These are phyloP conservation scores for Megaceryle torquata DNA, from an alignment of 2,113 vertebrate genomes.

Conservation along the genomic window DNA sequence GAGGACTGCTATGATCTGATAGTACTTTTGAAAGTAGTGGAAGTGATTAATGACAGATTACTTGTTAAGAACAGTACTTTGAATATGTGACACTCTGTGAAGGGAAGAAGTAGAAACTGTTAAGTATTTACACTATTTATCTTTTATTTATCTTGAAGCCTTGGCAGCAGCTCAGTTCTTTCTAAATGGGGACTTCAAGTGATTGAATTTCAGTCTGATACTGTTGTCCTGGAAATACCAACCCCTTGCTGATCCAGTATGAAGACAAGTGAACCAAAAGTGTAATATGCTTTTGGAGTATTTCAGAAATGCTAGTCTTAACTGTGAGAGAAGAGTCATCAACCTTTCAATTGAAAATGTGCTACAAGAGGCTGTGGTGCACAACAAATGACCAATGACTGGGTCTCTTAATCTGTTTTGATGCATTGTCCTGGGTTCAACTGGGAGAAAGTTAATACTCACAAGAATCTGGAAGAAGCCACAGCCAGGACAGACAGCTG, in stretches of 20 bases:
- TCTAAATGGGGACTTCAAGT: not conserved
- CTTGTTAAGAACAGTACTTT: not conserved
- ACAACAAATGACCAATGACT: not conserved
- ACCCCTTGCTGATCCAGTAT: not conserved
- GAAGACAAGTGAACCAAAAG: not conserved
- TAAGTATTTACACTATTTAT: not conserved
- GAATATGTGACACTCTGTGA: not conserved
- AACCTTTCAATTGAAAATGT: not conserved
- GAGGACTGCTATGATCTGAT: not conserved
- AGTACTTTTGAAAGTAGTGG: not conserved
- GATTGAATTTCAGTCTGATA: not conserved
- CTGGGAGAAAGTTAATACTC: no score
- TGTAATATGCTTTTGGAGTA: not conserved
- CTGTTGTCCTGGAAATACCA: not conserved
- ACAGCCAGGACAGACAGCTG: no score
- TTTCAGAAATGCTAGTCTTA: not conserved
- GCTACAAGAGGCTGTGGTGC: not conserved
- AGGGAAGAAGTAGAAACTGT: not conserved
- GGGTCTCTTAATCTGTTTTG: not conserved
- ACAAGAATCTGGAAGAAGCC: no score
- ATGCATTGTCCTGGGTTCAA: not conserved
- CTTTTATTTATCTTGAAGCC: not conserved
- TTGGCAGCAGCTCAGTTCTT: not conserved
- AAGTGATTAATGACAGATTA: not conserved
- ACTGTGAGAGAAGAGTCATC: not conserved